phyloP scores from a whole-genome alignment of 2,888 invertebrate species.

The Dioctria linearis region DNA sequence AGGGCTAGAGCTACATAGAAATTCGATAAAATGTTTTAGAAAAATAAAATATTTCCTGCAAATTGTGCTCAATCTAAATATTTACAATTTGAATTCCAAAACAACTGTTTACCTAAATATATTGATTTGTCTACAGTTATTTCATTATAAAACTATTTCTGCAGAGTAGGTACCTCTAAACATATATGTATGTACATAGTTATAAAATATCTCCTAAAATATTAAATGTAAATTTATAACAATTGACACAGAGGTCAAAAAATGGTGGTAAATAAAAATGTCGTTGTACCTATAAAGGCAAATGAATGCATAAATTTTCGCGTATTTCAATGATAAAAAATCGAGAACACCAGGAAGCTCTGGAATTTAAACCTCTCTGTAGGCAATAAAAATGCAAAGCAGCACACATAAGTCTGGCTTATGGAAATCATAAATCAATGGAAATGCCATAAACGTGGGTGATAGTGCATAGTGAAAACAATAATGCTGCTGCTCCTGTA shows the following conservation, averaged over 20 bases:
- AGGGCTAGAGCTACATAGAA: no score
- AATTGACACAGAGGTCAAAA: background rate
- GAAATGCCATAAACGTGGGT: slow-evolving; percentile 28
- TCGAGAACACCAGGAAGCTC: background rate
- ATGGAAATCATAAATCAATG: slow-evolving; percentile 25
- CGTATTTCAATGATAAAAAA: slow-evolving; percentile 12
- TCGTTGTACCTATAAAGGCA: background rate
- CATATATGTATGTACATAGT: no score
- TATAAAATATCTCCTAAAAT: no score
- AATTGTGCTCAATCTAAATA: no score
- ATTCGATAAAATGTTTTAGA: no score
- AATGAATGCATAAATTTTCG: slow-evolving; percentile 18
- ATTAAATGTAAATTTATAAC: background rate
- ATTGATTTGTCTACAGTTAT: no score
- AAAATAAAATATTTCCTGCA: no score
- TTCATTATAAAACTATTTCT: no score
- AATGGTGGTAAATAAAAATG: background rate
- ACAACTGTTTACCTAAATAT: no score
- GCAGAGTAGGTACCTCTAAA: no score
- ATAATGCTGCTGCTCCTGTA: background rate
- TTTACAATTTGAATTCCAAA: no score
- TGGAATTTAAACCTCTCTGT: background rate
- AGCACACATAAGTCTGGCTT: slow-evolving; percentile 13
- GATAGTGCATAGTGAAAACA: slow-evolving; percentile 32
- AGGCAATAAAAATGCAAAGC: slow-evolving; percentile 35